Evolutionary conservation across 2,113 vertebrate species (phyloP).

Genomic region (Sylvia atricapilla): DNA sequence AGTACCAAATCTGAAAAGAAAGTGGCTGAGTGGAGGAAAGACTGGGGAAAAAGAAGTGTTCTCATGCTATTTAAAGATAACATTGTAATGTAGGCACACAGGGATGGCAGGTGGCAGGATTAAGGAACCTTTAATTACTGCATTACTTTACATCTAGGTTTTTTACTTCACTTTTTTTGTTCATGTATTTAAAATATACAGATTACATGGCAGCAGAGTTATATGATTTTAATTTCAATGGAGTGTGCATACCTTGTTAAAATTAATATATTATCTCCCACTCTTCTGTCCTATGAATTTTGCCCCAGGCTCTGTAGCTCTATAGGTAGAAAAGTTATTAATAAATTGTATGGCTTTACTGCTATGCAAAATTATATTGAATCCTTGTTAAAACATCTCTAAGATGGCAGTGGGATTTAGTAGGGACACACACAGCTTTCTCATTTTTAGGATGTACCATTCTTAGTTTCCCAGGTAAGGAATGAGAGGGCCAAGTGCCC

Average conservation of each 20-base stretch:
- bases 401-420: not conserved
- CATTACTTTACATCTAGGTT: not conserved
- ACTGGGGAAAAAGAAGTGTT: not conserved
- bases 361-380: not conserved
- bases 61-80: slow-evolving; percentile 29
- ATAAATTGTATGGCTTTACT: not conserved
- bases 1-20: not conserved
- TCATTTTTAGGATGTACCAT: not conserved
- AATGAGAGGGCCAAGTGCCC: not conserved
- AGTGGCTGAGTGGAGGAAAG: not conserved
- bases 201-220: not conserved
- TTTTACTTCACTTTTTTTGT: not conserved
- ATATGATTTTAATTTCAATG: not conserved
- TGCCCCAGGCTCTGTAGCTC: not conserved
- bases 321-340: not conserved
- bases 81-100: not conserved
- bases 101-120: not conserved
- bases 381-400: not conserved
- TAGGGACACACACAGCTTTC: not conserved
- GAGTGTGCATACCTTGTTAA: not conserved
- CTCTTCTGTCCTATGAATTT: not conserved
- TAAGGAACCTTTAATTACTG: slow-evolving; percentile 32
- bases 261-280: not conserved
- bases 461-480: not conserved
- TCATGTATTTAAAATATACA: not conserved